Evolutionary conservation across 2,113 vertebrate genomes (phyloP).

Genomic region (Leucopternis melanops): DNA sequence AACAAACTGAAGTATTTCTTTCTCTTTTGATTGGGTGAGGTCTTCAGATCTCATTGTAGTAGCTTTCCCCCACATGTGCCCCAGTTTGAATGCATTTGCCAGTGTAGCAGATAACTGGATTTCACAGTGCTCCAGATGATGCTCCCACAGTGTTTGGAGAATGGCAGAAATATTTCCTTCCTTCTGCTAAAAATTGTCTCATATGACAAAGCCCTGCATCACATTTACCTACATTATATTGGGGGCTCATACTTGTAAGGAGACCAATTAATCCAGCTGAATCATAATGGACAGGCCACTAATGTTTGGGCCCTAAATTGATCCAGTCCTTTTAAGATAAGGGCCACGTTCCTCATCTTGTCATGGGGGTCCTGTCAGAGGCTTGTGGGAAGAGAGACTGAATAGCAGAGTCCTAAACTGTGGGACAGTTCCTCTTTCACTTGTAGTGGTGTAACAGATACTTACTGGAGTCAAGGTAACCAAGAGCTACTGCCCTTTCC

Average conservation of each 20-base stretch:
- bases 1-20: background rate
- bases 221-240: background rate
- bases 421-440: background rate
- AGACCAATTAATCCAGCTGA: background rate
- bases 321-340: background rate
- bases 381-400: background rate
- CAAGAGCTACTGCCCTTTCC: background rate
- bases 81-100: background rate
- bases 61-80: background rate
- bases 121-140: background rate
- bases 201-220: background rate
- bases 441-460: background rate
- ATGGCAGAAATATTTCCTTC: background rate
- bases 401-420: background rate
- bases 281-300: background rate
- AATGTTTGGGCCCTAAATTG: background rate
- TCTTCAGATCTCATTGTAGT: background rate
- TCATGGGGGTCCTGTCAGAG: background rate
- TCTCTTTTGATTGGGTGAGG: background rate
- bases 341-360: background rate
- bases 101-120: background rate
- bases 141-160: background rate
- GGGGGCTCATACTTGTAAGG: background rate
- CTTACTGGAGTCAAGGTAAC: background rate
- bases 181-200: background rate